Base-by-base conservation (phyloP, 2,888 invertebrate genomes). In the Desoria tigrina region DNA sequence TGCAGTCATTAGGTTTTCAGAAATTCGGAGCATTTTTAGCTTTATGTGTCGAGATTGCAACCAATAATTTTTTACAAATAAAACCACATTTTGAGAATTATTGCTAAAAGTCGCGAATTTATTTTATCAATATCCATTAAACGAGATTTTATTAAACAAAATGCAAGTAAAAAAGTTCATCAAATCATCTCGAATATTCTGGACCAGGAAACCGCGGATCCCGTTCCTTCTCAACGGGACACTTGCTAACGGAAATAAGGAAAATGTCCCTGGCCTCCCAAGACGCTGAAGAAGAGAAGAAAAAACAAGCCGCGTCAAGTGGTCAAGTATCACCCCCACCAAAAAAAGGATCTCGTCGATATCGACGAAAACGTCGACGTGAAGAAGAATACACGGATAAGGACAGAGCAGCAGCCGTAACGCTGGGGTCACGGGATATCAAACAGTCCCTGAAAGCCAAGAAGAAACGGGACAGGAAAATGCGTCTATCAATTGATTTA, bases 311-410 rank as follows among this genome's bases (percentile, higher is more conserved):
- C 14, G 63, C 63, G 0, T 54, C 37, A 11, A 63, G 21, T 14
- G 64, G 57, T 2, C 23, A 50, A 3, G 49, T 57, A 18, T 42
- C 57, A 26, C 51, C 63, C 1, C 26, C 53, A 16, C 24, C 62
- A 2, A 69, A 65, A 24, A 58, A 55, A 59, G 66, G 66, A 27
- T 67, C 66, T 49, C 67, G 71, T 18, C 62, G 65, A 39, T 45
- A 32, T 16, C 56, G 58, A n/a, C 55, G 61, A 27, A 45, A 71
- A 2, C 42, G 55, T 42, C 71, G 67, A 66, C 49, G 77, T 66
- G 91, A 92, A 75, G 93, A 93, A 78, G 81, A 90, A 24, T 94
- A 92, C 78, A 93, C 92, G 23, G 94, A 94, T 79, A 94, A 94
- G 78, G 93, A 93, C 79, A 83, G 94, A 6, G 94, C 93, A 0